Evolutionary conservation across 2,113 vertebrate genomes (phyloP).

Genomic region (Etheostoma cragini): DNA sequence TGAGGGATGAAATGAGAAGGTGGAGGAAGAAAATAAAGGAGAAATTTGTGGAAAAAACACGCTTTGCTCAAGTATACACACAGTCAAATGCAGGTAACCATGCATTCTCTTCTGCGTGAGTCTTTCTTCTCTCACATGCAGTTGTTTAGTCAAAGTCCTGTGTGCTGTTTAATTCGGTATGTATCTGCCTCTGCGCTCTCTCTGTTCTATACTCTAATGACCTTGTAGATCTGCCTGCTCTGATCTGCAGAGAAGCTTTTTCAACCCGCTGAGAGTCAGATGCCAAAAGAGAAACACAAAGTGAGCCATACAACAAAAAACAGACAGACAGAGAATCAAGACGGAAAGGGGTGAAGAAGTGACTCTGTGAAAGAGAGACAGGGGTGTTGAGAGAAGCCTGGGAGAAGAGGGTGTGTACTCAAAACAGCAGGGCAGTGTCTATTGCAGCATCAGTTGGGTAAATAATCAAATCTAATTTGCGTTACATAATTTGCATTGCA

Average conservation of each 20-base stretch:
- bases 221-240: slow-evolving; percentile 73
- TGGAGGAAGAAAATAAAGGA: slow-evolving; percentile 27
- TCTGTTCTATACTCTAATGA: slow-evolving; percentile 70
- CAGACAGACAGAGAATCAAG: slow-evolving; percentile 18
- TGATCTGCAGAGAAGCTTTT: slow-evolving; percentile 72
- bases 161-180: slow-evolving; percentile 54
- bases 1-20: slow-evolving; percentile 29
- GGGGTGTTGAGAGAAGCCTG: slow-evolving; percentile 22
- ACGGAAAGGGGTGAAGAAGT: slow-evolving; percentile 8
- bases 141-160: slow-evolving; percentile 23
- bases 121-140: slow-evolving; percentile 20
- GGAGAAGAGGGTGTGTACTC: slow-evolving; percentile 22
- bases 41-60: background rate
- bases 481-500: no score
- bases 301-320: slow-evolving; percentile 32
- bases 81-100: slow-evolving; percentile 5
- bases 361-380: slow-evolving; percentile 29
- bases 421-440: slow-evolving; percentile 8
- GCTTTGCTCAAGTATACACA: background rate
- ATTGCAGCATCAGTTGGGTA: slow-evolving; percentile 4
- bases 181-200: slow-evolving; percentile 46
- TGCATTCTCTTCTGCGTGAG: background rate
- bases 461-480: background rate
- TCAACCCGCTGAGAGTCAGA: slow-evolving; percentile 43
- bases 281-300: slow-evolving; percentile 38